Evolutionary conservation across 2,888 invertebrate genomes (phyloP), one percentile per base, ranked within the genome.

Genomic region (Cryptophagus acutangulus): DNA sequence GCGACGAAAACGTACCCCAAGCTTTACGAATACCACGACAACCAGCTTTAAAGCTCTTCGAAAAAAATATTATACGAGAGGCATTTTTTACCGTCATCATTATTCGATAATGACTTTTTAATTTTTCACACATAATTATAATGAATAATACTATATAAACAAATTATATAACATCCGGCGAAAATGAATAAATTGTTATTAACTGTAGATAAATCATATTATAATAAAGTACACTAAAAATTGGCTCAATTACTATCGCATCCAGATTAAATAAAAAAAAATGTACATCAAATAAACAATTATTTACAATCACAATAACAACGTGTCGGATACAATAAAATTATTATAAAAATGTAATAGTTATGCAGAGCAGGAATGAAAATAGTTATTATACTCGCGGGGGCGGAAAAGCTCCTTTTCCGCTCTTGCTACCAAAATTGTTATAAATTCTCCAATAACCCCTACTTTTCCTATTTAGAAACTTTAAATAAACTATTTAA

Each of bases 81-180:
- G n/a, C 6, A 20, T 8, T 6, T 8, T 6, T 20, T 8, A 20
- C n/a, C n/a, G 6, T 8, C n/a, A 20, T 20, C 6, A n/a, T 20
- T 8, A n/a, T 8, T n/a, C n/a, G 6, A 20, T 43, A 45, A 54
- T 54, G 45, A 38, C 40, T 49, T 52, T 54, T 49, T 54, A 54
- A 53, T 53, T 48, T 49, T 54, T 49, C 45, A 44, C 47, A 47
- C 47, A 30, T 51, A 43, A 52, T 46, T 43, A 48, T 41, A 35
- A n/a, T 36, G 30, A 40, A 45, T 47, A 42, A 46, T 35, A 36
- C n/a, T n/a, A n/a, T n/a, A n/a, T n/a, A 38, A 45, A 41, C 47
- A 47, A 45, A 39, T 48, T 48, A 44, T 28, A 43, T 41, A 43
- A 44, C 44, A 41, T 48, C 50, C 50, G 45, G 46, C 41, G 36